Evolutionary conservation across 2,113 vertebrate genomes (phyloP), one percentile per base, ranked within the genome.

Genomic region (Tachycineta bicolor): DNA sequence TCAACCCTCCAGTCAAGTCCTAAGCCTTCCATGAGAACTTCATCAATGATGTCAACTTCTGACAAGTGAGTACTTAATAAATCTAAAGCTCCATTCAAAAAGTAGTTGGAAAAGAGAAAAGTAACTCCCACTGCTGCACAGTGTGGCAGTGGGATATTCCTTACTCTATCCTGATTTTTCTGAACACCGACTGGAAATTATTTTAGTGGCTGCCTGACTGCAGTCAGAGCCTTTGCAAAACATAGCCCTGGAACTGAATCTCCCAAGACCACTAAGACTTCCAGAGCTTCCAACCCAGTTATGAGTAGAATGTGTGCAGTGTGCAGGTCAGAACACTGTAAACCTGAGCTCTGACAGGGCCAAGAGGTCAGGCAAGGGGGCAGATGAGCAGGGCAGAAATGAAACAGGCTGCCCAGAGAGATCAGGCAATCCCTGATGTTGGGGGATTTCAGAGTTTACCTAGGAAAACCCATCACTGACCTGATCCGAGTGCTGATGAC

Each of bases 21-120:
- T 81, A 75, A 91, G 73, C 43, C 81, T 70, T 78, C 68, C 60
- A 77, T 21, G 16, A 91, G 64, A 94, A 93, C 69, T 93, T 96
- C 55, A 87, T 75, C 12, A 5, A 52, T 24, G 59, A 81, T 81
- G 68, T 58, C 79, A 93, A 60, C 34, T 3, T 90, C 47, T 79
- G 83, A 90, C 76, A 88, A 77, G 43, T 21, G 68, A 94, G 50
- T 24, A 90, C 50, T 89, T 81, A 93, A 81, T 89, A 86, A 86
- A 90, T 23, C 20, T 46, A 41, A 81, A 89, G 43, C 34, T 89
- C 43, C 56, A 44, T 56, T 94, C 71, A 89, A 67, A 33, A 37
- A 43, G n/a, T 31, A 73, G 37, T 44, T 44, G 20, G 34, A 75
- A 73, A 92, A 90, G 43, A 71, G 19, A 55, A 74, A 63, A 85